Evolutionary conservation across 2,797 vertebrate genomes (phyloP), one percentile per base, ranked within the genome.

Genomic region (Epinephelus coioides): DNA sequence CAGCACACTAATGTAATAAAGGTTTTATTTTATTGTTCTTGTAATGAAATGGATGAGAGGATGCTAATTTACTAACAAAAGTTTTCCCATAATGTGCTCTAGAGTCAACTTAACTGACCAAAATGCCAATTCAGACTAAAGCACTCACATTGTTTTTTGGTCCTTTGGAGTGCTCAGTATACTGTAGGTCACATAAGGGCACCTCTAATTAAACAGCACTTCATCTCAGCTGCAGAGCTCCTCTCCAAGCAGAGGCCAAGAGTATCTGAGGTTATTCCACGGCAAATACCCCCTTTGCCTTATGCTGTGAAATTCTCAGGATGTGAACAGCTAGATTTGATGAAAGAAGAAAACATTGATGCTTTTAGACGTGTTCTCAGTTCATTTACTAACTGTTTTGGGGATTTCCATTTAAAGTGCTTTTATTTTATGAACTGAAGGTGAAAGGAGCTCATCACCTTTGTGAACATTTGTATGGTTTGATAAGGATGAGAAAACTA

Each of bases 261-360:
- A 65, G 51, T 69, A n/a, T 53, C 47, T 47, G 54, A 79, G 69
- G 14, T 55, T 76, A 51, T 64, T 75, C 61, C 34, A 53, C 3
- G 6, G 43, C 21, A 72, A 70, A 85, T 17, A 13, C 17, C 63
- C 81, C 59, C 57, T 76, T 63, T 86, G 90, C 70, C 88, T 89
- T 91, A 88, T 2, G 44, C 67, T 23, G 76, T 43, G 0, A 70
- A 74, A 59, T 68, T 89, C 88, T 94, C 92, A 91, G 90, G 90
- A 87, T 2, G 38, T 77, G 43, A 57, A 79, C 70, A 43, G 69
- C 66, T 69, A 46, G 30, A 88, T 76, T 71, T 75, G 64, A 82
- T 59, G 30, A n/a, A 19, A 25, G 50, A 19, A 65, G 9, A 57
- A 25, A 25, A 60, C 40, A 43, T 21, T 27, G 4, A 51, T 59